A percentile compares a stretch with the other conserved stretches of the same genome.
These are phyloP conservation scores for Apotomis betuletana DNA, from an alignment of 2,888 invertebrate species.

Conservation along the genomic window DNA sequence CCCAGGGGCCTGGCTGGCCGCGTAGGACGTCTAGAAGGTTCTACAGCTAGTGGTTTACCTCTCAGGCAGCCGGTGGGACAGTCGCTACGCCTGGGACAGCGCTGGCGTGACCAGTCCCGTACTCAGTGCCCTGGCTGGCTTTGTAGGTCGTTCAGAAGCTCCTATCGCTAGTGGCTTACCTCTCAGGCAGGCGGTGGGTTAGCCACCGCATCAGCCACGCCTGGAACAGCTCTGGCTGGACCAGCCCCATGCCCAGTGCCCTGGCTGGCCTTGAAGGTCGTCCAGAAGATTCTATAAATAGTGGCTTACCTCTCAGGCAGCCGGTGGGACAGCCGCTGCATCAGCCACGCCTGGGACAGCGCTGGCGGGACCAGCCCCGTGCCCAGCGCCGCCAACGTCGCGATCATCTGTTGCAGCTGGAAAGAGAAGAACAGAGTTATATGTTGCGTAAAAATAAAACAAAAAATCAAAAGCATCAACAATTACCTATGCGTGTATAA, in stretches of 20 bases:
- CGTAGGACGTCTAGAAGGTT: too few species aligned
- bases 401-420: conserved; percentile 86
- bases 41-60: conserved; percentile 54
- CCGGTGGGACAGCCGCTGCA: conserved; percentile 76
- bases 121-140: conserved; percentile 62
- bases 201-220: conserved; percentile 81
- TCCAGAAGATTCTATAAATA: too few species aligned
- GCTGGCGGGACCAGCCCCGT: conserved; percentile 82
- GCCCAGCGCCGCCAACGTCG: conserved; percentile 87
- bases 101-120: conserved; percentile 82
- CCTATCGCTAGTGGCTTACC: conserved; percentile 52
- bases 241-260: conserved; percentile 80
- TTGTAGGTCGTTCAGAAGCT: too few species aligned
- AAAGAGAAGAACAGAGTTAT: conserved; percentile 42
- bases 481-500: too few species aligned
- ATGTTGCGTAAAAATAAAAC: too few species aligned
- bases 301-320: conserved; percentile 66
- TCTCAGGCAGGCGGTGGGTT: conserved; percentile 65
- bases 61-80: conserved; percentile 68
- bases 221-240: conserved; percentile 80
- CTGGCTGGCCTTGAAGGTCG: too few species aligned
- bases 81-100: conserved; percentile 77
- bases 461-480: too few species aligned
- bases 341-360: conserved; percentile 79
- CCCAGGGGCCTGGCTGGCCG: conserved; percentile 62